A percentile compares a stretch with the other conserved stretches of the same genome.
These are phyloP conservation scores for Climacteris rufus DNA, from an alignment of 2,113 vertebrate species.

Conservation along the genomic window DNA sequence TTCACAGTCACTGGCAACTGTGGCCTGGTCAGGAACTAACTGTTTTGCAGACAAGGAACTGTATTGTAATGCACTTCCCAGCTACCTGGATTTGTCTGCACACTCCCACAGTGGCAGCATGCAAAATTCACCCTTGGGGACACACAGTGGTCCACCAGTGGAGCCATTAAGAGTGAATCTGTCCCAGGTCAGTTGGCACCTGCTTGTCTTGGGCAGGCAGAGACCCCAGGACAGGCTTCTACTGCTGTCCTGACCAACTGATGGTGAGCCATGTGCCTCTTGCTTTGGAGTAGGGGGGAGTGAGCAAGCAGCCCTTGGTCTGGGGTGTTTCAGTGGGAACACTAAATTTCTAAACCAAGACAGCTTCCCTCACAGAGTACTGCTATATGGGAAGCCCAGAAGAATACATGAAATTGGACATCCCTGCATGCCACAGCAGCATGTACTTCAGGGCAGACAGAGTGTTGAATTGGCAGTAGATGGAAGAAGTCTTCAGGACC, in stretches of 20 bases:
- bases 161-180: accelerated
- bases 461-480: not conserved
- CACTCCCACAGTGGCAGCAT: not conserved
- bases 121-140: not conserved
- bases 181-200: not conserved
- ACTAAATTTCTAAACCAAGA: not conserved
- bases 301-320: not conserved
- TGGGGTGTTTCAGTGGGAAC: not conserved
- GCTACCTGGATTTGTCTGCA: not conserved
- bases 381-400: not conserved
- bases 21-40: not conserved
- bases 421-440: not conserved
- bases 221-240: not conserved
- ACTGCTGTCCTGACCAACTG: not conserved
- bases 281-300: not conserved
- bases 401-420: not conserved
- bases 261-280: not conserved
- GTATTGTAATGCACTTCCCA: not conserved
- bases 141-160: not conserved
- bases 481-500: not conserved
- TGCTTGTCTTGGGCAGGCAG: not conserved
- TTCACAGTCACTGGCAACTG: not conserved
- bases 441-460: not conserved
- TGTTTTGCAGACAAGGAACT: not conserved
- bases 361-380: not conserved